A percentile compares a stretch with the other conserved stretches of the same genome.
phyloP scores from a whole-genome alignment of 1,140 invertebrate species.

The Pristionchus pacificus region DNA sequence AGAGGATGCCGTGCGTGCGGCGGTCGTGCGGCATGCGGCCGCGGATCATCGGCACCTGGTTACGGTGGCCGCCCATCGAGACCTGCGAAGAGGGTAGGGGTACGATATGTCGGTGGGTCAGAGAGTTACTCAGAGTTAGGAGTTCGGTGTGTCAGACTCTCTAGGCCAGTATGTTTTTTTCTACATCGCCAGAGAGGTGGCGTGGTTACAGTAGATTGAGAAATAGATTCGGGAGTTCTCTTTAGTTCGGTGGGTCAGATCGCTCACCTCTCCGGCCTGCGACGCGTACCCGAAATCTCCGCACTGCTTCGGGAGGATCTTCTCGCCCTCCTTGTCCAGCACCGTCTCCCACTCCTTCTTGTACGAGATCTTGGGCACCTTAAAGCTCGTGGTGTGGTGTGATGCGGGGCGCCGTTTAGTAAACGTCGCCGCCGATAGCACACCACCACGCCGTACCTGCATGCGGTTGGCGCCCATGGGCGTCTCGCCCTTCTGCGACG shows the following conservation, averaged over 20 bases:
- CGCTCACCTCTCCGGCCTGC: constrained; percentile 50
- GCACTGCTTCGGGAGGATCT: constrained; percentile 54
- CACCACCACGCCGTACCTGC: constrained; percentile 7
- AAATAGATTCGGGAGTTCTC: no score
- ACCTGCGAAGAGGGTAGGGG: constrained; percentile 33
- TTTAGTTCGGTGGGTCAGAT: no score
- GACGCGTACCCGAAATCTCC: constrained; percentile 55
- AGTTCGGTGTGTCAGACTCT: no score
- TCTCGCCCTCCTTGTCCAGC: constrained; percentile 56
- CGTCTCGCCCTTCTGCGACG: constrained; percentile 54
- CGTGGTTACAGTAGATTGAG: constrained; percentile 8
- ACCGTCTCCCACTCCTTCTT: constrained; percentile 58
- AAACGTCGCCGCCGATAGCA: constrained; percentile 30
- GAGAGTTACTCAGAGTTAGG: no score
- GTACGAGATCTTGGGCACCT: constrained; percentile 52
- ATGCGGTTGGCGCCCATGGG: constrained; percentile 33
- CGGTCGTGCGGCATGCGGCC: constrained; percentile 55
- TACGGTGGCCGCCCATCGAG: constrained; percentile 54
- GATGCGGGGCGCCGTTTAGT: constrained; percentile 40
- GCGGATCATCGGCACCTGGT: constrained; percentile 56
- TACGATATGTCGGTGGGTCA: no score
- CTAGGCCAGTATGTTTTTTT: no score
- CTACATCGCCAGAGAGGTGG: no score
- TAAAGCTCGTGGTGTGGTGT: background rate
- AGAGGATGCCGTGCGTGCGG: constrained; percentile 52